These are phyloP conservation scores for Ciconia maguari DNA, from an alignment of 2,113 vertebrate genomes.

Conservation along the genomic window DNA sequence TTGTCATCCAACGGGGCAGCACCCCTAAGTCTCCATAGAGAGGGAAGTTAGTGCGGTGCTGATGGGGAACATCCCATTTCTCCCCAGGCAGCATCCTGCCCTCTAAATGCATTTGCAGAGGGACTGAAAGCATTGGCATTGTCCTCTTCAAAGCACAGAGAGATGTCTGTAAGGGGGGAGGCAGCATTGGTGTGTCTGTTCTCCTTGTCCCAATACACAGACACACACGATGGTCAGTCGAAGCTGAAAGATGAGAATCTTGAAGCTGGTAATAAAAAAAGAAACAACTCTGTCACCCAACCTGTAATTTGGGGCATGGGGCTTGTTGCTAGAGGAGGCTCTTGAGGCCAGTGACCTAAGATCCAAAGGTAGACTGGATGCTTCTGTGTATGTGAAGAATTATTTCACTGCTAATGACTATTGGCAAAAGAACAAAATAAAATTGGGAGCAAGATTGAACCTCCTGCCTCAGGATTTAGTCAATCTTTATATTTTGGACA, in stretches of 20 bases:
- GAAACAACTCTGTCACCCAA: neutral
- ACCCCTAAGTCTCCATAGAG: neutral
- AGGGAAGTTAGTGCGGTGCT: neutral
- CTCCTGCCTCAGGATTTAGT: neutral
- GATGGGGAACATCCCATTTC: fast-evolving
- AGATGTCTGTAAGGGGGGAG: neutral
- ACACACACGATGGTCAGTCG: fast-evolving
- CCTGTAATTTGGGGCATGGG: neutral
- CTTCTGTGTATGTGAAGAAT: neutral
- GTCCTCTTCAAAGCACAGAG: neutral
- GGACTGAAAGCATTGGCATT: neutral
- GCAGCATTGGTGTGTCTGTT: neutral
- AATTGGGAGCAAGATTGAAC: neutral
- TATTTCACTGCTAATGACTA: neutral
- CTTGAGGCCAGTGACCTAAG: neutral
- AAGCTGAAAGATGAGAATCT: neutral
- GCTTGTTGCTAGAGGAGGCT: neutral
- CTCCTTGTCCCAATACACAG: neutral
- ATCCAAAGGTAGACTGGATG: neutral
- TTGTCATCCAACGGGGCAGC: neutral
- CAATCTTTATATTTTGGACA: neutral
- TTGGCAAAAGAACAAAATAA: neutral
- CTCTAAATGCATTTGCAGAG: neutral
- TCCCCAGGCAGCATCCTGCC: neutral
- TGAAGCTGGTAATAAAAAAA: neutral